phyloP scores from a whole-genome alignment of 2,113 vertebrate genomes.

The Oryzias melastigma region DNA sequence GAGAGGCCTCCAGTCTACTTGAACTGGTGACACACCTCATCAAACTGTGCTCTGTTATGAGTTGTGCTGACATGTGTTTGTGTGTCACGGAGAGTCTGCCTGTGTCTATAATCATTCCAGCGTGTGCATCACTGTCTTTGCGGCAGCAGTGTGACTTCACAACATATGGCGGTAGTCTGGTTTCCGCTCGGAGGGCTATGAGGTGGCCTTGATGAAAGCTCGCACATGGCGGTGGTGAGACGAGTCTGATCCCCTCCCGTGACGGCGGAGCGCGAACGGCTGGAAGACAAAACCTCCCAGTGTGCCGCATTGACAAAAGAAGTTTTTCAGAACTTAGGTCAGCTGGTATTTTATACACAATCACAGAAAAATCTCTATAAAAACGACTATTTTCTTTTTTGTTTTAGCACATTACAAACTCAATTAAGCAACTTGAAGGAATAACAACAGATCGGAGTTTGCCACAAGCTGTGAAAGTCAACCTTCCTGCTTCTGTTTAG shows the following conservation, averaged over 20 bases:
- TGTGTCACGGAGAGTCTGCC: slow-evolving; percentile 24
- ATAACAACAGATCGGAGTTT: too few species aligned
- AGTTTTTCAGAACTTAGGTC: too few species aligned
- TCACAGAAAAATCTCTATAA: too few species aligned
- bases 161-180: slow-evolving; percentile 45
- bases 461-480: too few species aligned
- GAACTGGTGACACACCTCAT: slow-evolving; percentile 48
- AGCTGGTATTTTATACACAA: too few species aligned
- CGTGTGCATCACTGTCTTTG: slow-evolving; percentile 39
- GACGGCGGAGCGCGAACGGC: slow-evolving; percentile 22
- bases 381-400: too few species aligned
- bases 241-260: slow-evolving; percentile 16
- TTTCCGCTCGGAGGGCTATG: slow-evolving; percentile 53
- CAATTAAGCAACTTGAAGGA: too few species aligned
- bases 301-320: too few species aligned
- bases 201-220: slow-evolving; percentile 59
- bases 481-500: too few species aligned
- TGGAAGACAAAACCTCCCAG: slow-evolving; percentile 2
- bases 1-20: slow-evolving; percentile 17
- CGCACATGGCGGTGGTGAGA: slow-evolving; percentile 37
- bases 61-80: slow-evolving; percentile 40
- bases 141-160: slow-evolving; percentile 16
- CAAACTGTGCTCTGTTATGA: slow-evolving; percentile 41
- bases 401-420: too few species aligned
- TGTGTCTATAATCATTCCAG: slow-evolving; percentile 31